Evolutionary conservation across 2,888 invertebrate species (phyloP).

Genomic region (Axea sp.): DNA sequence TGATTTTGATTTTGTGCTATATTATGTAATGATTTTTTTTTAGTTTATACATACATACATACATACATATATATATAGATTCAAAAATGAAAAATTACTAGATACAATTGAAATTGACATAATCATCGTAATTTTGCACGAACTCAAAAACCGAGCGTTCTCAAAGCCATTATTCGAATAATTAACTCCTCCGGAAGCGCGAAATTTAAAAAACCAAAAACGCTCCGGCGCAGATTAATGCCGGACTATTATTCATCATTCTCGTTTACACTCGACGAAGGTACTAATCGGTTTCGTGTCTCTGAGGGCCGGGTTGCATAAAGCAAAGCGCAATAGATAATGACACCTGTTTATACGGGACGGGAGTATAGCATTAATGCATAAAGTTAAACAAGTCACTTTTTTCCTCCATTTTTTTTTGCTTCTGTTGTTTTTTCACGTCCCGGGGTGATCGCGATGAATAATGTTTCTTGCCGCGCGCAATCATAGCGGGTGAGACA

Average conservation of each 20-base stretch:
- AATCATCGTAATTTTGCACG: too few species aligned
- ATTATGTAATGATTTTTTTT: too few species aligned
- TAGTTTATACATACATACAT: too few species aligned
- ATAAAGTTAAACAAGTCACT: constrained; percentile 11
- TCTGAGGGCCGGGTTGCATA: constrained; percentile 3
- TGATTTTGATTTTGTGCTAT: too few species aligned
- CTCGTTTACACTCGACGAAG: constrained; percentile 52
- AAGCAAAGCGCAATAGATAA: constrained; percentile 38
- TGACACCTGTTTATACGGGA: constrained; percentile 45
- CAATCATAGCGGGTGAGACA: constrained; percentile 51
- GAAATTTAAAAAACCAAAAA: too few species aligned
- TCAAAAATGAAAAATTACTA: too few species aligned
- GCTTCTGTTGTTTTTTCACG: constrained; percentile 18
- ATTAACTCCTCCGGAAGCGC: too few species aligned
- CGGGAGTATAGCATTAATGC: constrained; percentile 39
- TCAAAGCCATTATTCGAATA: too few species aligned
- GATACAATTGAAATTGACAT: too few species aligned
- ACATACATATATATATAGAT: too few species aligned
- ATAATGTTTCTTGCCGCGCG: constrained; percentile 52
- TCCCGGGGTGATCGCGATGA: constrained; percentile 50
- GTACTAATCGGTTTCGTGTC: constrained; percentile 46
- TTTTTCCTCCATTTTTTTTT: background rate
- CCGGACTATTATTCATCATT: constrained; percentile 47
- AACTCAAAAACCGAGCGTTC: too few species aligned
- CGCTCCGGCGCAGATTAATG: too few species aligned